phyloP scores from a whole-genome alignment of 1,140 invertebrate genomes.

The Drosophila bocqueti region DNA sequence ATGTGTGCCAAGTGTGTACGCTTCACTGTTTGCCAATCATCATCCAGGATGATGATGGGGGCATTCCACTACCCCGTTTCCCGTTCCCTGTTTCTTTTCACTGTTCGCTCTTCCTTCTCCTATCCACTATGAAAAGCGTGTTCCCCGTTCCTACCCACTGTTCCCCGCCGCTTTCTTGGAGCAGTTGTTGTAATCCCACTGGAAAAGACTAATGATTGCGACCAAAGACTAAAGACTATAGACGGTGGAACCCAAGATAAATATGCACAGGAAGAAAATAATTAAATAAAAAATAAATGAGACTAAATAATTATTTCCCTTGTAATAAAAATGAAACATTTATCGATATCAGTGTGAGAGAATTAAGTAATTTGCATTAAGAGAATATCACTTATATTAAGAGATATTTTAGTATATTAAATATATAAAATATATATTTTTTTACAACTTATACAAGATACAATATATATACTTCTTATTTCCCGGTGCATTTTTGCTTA shows the following conservation, averaged over 20 bases:
- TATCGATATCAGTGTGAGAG: neutral
- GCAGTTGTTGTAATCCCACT: conserved; percentile 12
- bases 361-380: neutral
- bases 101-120: neutral
- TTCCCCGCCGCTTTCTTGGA: neutral
- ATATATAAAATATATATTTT: too few species aligned
- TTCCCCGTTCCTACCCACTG: neutral
- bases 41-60: neutral
- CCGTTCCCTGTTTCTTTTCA: neutral
- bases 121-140: neutral
- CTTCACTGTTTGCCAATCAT: conserved; percentile 28
- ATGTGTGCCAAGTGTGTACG: conserved; percentile 62
- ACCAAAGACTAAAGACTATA: conserved; percentile 26
- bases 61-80: conserved; percentile 1
- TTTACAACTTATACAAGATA: neutral
- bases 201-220: conserved; percentile 62
- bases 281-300: neutral
- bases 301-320: too few species aligned
- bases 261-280: neutral
- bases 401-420: neutral
- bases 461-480: neutral
- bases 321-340: too few species aligned
- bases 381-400: too few species aligned
- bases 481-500: neutral
- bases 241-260: conserved; percentile 11